These are phyloP conservation scores for Aphis gossypii DNA, from an alignment of 1,140 invertebrate genomes.

Conservation along the genomic window DNA sequence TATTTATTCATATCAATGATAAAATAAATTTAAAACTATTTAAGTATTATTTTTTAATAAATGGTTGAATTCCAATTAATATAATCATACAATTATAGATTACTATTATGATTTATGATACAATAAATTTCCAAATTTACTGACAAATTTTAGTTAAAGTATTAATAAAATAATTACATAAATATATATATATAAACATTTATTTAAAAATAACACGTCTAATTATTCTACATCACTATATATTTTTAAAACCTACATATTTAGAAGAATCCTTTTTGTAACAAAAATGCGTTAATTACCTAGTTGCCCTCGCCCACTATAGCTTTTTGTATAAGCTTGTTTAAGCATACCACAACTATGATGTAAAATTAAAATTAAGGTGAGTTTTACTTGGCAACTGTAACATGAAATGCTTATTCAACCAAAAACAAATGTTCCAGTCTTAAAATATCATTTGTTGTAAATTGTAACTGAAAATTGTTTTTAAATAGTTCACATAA, in stretches of 20 bases:
- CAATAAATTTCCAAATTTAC: neutral
- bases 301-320: too few relatives aligned
- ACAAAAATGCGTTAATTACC: slow-evolving; percentile 20
- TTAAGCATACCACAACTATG: neutral
- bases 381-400: neutral
- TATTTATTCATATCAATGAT: neutral
- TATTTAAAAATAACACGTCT: too few relatives aligned
- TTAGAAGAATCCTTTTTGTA: neutral
- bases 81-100: neutral
- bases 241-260: neutral
- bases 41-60: neutral
- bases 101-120: neutral
- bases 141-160: neutral
- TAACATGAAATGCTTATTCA: neutral
- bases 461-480: neutral
- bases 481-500: neutral
- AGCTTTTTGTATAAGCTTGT: too few relatives aligned
- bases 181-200: neutral
- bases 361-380: slow-evolving; percentile 18
- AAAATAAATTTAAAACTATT: neutral
- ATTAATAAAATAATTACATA: neutral
- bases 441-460: neutral
- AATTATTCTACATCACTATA: neutral
- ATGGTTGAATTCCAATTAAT: neutral
- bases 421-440: neutral